Percentiles rank a stretch among this genome's conserved stretches.
These are phyloP conservation scores for Sebastes kiyomatsui DNA, from an alignment of 2,797 vertebrate genomes.

Conservation along the genomic window DNA sequence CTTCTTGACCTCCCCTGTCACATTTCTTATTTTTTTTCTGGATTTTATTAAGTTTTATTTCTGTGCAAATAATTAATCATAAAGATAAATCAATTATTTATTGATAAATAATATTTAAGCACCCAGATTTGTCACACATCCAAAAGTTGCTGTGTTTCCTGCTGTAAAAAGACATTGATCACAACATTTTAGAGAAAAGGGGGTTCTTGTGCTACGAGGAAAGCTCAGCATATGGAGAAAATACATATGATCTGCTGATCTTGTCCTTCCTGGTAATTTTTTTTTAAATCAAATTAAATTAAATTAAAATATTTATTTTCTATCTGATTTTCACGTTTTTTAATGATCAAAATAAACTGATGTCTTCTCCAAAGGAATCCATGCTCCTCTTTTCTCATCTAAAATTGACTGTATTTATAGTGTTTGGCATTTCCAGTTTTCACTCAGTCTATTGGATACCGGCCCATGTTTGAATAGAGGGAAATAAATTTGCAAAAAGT, in stretches of 20 bases:
- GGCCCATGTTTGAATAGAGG: background rate
- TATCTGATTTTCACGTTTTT: background rate
- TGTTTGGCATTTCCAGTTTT: no score
- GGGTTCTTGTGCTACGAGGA: background rate
- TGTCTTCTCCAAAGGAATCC: background rate
- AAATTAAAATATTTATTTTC: background rate
- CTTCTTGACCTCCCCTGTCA: no score
- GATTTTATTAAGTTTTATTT: no score
- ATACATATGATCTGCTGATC: background rate
- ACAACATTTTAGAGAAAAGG: background rate
- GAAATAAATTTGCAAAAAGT: background rate
- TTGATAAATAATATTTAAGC: background rate
- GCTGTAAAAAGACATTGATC: background rate
- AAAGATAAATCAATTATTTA: background rate
- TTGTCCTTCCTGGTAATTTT: background rate
- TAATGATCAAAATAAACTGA: background rate
- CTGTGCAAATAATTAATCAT: background rate
- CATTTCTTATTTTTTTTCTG: no score
- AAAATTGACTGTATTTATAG: no score
- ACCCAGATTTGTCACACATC: background rate
- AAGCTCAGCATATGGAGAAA: background rate
- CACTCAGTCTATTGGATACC: background rate
- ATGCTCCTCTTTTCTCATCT: no score
- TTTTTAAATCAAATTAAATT: background rate
- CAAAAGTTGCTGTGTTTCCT: background rate